Evolutionary conservation across 2,888 invertebrate genomes (phyloP).

Genomic region (Chaetogeoica ovagalla): DNA sequence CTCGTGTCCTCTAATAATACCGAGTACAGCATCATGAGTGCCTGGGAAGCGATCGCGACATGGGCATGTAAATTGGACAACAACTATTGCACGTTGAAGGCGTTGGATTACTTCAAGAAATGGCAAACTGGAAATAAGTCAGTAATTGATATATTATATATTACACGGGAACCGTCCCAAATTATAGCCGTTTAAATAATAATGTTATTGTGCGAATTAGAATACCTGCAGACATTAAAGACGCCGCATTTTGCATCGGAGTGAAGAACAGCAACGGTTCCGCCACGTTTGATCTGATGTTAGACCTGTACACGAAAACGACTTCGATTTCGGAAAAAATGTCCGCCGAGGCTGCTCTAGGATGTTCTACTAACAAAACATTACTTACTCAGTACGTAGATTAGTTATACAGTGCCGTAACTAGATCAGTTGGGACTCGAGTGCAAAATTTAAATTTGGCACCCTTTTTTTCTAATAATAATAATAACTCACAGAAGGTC

Average conservation of each 20-base stretch:
- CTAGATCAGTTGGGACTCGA: too few species aligned
- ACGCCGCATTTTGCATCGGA: conserved; percentile 52
- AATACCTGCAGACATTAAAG: conserved; percentile 54
- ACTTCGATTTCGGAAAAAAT: conserved; percentile 26
- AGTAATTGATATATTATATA: neutral
- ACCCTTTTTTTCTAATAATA: too few species aligned
- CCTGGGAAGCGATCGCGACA: conserved; percentile 7
- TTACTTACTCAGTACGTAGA: too few species aligned
- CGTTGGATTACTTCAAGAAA: conserved; percentile 10
- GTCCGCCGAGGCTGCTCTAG: conserved; percentile 16
- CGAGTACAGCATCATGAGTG: neutral
- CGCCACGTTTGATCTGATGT: conserved; percentile 12
- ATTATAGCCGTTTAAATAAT: too few species aligned
- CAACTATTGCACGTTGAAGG: neutral
- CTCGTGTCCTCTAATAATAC: neutral
- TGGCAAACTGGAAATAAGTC: conserved; percentile 29
- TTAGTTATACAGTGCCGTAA: too few species aligned
- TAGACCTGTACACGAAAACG: conserved; percentile 27
- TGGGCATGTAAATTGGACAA: conserved; percentile 30
- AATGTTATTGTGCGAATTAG: conserved; percentile 14
- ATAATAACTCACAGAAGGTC: too few species aligned
- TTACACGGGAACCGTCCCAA: too few species aligned
- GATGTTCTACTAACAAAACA: conserved; percentile 24
- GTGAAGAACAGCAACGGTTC: conserved; percentile 17
- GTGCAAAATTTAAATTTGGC: too few species aligned